Evolutionary conservation across 2,888 invertebrate species (phyloP), one percentile per base, ranked within the genome.

Genomic region (Thymelicus sylvestris): DNA sequence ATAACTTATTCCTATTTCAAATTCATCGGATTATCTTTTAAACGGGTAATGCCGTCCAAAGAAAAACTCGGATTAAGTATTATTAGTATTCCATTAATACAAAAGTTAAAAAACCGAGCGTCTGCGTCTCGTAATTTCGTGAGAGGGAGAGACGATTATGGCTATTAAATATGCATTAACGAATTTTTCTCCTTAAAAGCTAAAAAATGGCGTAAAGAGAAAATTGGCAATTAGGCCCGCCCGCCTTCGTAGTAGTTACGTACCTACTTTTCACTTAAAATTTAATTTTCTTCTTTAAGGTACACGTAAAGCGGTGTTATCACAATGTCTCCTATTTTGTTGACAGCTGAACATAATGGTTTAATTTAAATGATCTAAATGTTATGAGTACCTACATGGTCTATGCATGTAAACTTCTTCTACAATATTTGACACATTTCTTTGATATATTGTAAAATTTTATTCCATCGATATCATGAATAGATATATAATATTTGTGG

Each of bases 131-230:
- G 74, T 79, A 80, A 81, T 81, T 79, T 78, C 81, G 77, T 83
- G 86, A 84, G 86, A 83, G 84, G 88, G 89, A 84, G 89, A 85
- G 89, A 83, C 91, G 92, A 92, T 93, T 93, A 93, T 79, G 74
- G 81, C 92, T 88, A 92, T 93, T 92, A 93, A 93, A 92, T 93
- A 93, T 93, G 91, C 92, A 93, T 91, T 93, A 93, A 93, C 93
- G 93, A 92, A 92, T 92, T 93, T 92, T 93, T 88, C 92, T 91
- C 82, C 84, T 93, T 90, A 92, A 91, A 92, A 92, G 91, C 91
- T 88, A 87, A 89, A 89, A 92, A 92, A 91, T 86, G 91, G 90
- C 90, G 91, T 91, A 91, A 93, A 88, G 86, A 88, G 92, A 92
- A 93, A 93, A 93, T 93, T 92, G 93, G 71, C 93, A 92, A 93